Evolutionary conservation across 2,888 invertebrate species (phyloP), one percentile per base, ranked within the genome.

Genomic region (Caenorhabditis macrosperma): DNA sequence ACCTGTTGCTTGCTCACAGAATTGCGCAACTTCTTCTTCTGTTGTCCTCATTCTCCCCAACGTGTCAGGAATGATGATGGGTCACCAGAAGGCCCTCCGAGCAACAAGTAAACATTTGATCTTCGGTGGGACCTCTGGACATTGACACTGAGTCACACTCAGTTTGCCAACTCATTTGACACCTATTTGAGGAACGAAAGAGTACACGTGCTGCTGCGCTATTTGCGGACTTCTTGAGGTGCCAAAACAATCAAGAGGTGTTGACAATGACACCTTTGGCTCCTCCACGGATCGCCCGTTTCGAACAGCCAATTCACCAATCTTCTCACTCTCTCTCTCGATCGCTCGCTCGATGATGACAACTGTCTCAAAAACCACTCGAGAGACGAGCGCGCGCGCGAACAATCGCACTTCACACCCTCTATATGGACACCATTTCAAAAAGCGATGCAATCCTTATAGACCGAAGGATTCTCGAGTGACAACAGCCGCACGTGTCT

Each of bases 111-210:
- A 64, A 64, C 64, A 64, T 41, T 48, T 48, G 24, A 17, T 26
- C 46, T 63, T 22, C 50, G 15, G 28, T 24, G 26, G 12, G 28
- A 35, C 44, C 22, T 24, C 6, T 1, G 41, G 69, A 69, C 61
- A 69, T 61, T 69, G 69, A 69, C 69, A 69, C 60, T 54, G 59
- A 59, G 48, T 69, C 60, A 60, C 41, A 24, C 26, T 30, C 28
- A 35, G 54, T 52, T 69, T 54, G 60, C 41, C 60, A 69, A 69
- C 69, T 69, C 61, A 69, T 69, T 69, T 69, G 69, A 69, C 69
- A 69, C 69, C 69, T 69, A 69, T 60, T 69, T 61, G 69, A 48
- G 69, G 22, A 54, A 48, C 20, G 48, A 30, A n/a, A 44, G 44
- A 26, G 22, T 33, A 69, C 68, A 69, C 68, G 68, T 69, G 68